Base-by-base conservation (phyloP, 1,140 invertebrate species). In the Lordiphosa mommai region DNA sequence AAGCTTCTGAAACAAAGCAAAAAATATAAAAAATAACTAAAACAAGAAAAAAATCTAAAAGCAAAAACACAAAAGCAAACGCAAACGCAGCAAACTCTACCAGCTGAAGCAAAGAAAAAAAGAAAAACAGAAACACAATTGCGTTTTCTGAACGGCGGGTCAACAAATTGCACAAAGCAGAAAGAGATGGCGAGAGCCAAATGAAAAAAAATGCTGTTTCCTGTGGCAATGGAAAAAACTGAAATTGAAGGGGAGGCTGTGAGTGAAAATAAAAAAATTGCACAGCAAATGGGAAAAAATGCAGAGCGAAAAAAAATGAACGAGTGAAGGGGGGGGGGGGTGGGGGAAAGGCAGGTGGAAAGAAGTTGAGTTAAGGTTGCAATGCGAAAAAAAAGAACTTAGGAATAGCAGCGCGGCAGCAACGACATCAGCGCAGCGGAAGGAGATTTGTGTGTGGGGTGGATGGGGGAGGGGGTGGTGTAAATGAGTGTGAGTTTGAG, bases 331-430 rank as follows among this genome's bases (percentile, higher is more conserved):
- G 44, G 48, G 56, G 55, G 10, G 38, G 20, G 32, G 34, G 23
- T 43, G 16, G 29, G 23, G 29, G 9, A 29, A 20, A 23, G 47
- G 30, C 34, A 44, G 47, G 40, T 59, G 60, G 48, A 58, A 61
- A 63, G 72, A 72, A 85, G 72, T 59, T 52, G 72, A 69, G 72
- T 72, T 67, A 85, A 82, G 79, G 64, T 85, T 82, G 80, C 74
- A 84, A 63, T 60, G 57, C 43, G 64, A 70, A 80, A 80, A 68
- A 70, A 82, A 76, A 68, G 36, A 76, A 74, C 71, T 80, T 80
- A 80, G 76, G 57, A 80, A 82, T 70, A 82, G 68, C 70, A 72
- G 69, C 53, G 68, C 65, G 72, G 69, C 52, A 56, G 41, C 51
- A 27, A 46, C 74, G 49, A 23, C 41, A 48, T 52, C 65, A 66